Evolutionary conservation across 2,113 vertebrate genomes (phyloP).

Genomic region (Peromyscus californicus): DNA sequence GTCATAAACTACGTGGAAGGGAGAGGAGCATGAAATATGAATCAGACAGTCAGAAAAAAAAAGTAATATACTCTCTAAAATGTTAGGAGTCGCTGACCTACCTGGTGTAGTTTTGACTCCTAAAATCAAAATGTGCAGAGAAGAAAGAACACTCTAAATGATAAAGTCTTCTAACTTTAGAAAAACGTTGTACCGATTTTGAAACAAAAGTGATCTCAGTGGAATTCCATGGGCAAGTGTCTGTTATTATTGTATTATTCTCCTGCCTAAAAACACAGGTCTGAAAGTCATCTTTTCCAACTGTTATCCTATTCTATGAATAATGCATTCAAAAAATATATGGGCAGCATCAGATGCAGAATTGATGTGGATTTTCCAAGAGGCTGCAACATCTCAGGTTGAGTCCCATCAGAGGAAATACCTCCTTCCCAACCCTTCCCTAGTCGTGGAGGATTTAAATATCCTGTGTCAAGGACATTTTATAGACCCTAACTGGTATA

Average conservation of each 20-base stretch:
- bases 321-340: background rate
- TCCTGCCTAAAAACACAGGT: background rate
- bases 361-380: background rate
- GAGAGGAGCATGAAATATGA: background rate
- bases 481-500: background rate
- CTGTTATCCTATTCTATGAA: background rate
- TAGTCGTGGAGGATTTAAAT: background rate
- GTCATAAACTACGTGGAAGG: background rate
- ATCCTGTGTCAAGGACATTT: background rate
- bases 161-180: background rate
- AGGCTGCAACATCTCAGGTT: background rate
- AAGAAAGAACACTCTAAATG: background rate
- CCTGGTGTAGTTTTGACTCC: background rate
- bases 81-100: background rate
- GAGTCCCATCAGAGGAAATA: background rate
- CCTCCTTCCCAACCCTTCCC: background rate
- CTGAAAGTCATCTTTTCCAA: background rate
- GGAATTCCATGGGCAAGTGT: background rate
- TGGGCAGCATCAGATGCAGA: background rate
- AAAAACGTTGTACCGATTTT: background rate
- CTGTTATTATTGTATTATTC: background rate
- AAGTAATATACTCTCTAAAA: background rate
- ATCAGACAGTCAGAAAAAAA: background rate
- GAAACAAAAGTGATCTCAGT: conserved; percentile 4
- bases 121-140: background rate